Percentiles rank a stretch among this genome's conserved stretches.
Evolutionary conservation across 2,797 vertebrate genomes (phyloP).

Genomic region (Novumbra hubbsi): DNA sequence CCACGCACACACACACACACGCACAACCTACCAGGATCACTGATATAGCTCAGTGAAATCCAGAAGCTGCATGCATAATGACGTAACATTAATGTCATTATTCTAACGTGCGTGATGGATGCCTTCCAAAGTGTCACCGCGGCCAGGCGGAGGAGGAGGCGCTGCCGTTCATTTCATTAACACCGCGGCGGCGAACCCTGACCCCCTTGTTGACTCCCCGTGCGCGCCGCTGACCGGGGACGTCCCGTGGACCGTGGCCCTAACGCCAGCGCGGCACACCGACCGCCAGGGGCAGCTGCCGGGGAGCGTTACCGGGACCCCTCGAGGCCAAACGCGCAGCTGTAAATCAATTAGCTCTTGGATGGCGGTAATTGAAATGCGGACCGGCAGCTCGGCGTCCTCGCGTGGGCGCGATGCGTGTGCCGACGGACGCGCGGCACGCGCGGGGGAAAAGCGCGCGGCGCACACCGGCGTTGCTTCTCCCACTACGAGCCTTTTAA

Average conservation of each 20-base stretch:
- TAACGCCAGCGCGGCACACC: background rate
- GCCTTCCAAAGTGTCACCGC: background rate
- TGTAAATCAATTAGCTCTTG: background rate
- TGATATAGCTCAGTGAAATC: background rate
- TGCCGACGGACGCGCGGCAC: background rate
- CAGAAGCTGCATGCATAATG: background rate
- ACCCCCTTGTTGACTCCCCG: background rate
- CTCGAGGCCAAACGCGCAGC: background rate
- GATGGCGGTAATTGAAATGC: background rate
- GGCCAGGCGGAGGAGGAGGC: background rate
- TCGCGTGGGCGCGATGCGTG: background rate
- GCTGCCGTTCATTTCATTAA: background rate
- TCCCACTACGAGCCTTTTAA: background rate
- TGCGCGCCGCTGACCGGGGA: background rate
- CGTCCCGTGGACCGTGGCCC: background rate
- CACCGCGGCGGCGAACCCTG: background rate
- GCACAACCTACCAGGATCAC: background rate
- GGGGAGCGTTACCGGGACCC: background rate
- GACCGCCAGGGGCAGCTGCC: background rate
- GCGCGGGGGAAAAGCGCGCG: background rate
- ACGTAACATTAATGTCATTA: background rate
- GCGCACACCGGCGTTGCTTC: background rate
- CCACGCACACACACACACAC: constrained; percentile 9
- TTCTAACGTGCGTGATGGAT: background rate
- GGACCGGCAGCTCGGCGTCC: background rate